phyloP scores from a whole-genome alignment of 2,113 vertebrate species.

The Leuciscus idus region DNA sequence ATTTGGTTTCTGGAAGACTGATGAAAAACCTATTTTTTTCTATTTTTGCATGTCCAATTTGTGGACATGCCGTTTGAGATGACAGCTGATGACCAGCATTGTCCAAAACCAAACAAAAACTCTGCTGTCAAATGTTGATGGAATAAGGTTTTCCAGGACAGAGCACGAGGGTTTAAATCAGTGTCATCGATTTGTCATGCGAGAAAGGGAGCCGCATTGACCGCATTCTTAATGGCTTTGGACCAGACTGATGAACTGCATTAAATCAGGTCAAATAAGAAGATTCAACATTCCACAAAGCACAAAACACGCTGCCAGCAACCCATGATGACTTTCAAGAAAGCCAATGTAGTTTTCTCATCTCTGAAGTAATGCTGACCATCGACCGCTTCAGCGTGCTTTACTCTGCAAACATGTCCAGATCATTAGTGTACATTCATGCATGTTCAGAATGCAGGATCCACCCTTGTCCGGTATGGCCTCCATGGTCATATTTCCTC shows the following conservation, averaged over 20 bases:
- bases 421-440: background rate
- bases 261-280: background rate
- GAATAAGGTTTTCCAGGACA: too few relatives aligned
- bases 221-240: background rate
- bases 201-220: background rate
- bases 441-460: background rate
- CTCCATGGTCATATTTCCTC: conserved; percentile 10
- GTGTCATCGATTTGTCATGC: background rate
- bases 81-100: background rate
- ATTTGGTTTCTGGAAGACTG: background rate
- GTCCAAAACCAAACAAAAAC: background rate
- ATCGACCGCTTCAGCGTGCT: background rate
- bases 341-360: background rate
- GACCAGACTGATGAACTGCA: background rate
- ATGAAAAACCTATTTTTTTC: background rate
- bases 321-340: background rate
- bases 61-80: background rate
- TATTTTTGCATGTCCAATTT: background rate
- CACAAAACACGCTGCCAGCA: background rate
- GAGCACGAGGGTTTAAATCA: background rate
- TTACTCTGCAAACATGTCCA: background rate
- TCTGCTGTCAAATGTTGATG: too few relatives aligned
- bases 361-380: background rate
- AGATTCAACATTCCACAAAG: background rate
- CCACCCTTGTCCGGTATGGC: conserved; percentile 10